Base-by-base conservation (phyloP, 2,113 vertebrate species). In the Laticauda laticaudata region DNA sequence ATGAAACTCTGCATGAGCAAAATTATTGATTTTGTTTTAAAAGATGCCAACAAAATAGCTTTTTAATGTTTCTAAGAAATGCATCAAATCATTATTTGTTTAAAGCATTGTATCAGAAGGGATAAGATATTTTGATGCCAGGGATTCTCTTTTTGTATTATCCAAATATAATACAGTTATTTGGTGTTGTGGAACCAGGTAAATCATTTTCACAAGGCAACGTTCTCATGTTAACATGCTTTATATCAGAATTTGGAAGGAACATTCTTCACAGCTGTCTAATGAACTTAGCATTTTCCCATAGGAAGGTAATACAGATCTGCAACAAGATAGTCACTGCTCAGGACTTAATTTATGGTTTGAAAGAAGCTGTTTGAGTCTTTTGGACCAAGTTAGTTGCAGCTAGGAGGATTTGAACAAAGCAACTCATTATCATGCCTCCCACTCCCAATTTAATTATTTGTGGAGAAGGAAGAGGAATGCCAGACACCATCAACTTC, bases 81-180 rank as follows among this genome's bases (percentile, higher is more conserved):
- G 96, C 95, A 96, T 96, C 96, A 94, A 95, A 92, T 95, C 96
- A 95, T 92, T 90, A 94, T 97, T 96, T 97, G 93, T 95, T 96
- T 95, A 94, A 96, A 96, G 95, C 91, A 95, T 94, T 94, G 94
- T 89, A 93, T 64, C 69, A 88, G 92, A 96, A 92, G 87, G 93
- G 92, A n/a, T 86, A 93, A 95, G 96, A 96, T 61, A 95, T 91
- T 96, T 95, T 95, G 94, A 95, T 94, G 94, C 91, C 88, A 94
- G 94, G 39, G 75, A 18, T 43, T 39, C 95, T 95, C 96, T 96
- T 54, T 91, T 86, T 96, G 94, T 96, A 96, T 97, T 96, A 97
- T 96, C 96, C 96, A 96, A 95, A 94, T 96, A 97, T 96, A 97
- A 97, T 96, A 93, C 96, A 97, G 95, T 94, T 95, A 96, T 96